Base-by-base conservation (phyloP, 2,113 vertebrate species). In the Alligator sinensis region DNA sequence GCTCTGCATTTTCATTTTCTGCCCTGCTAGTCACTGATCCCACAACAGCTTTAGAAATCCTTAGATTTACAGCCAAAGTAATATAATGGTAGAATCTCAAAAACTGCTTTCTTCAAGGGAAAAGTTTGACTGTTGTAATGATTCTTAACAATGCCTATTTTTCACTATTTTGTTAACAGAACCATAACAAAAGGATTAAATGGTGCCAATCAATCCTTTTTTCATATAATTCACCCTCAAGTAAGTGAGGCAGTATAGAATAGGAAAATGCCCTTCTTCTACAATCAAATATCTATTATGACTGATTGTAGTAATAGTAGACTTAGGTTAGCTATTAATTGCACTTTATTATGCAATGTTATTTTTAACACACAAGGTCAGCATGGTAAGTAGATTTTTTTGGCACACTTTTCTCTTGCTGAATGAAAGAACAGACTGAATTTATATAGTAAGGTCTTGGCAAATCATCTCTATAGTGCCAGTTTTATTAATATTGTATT, bases 1-100 rank as follows among this genome's bases (percentile, higher is more conserved):
- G 4, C 34, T 94, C 17, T 93, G 81, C 80, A 85, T 88, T 91
- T 90, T 93, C 84, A 88, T 92, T 92, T 97, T 95, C 86, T 91
- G 59, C 74, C 64, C 61, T 93, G 72, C 77, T 95, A 92, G 91
- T 90, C 90, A 94, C 79, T 61, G 66, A 88, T 95, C 72, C 86
- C 72, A 93, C 81, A 95, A 87, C 84, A 93, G 91, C 84, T 92
- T 91, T 89, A 93, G 70, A 94, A 97, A 88, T 92, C 77, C 68
- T 81, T 75, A 86, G 38, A 90, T 93, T 89, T 92, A 91, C 89
- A 90, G 64, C 55, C 24, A 60, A 87, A 89, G 30, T 47, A 72
- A 89, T 63, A 59, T 19, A 75, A 89, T 10, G 4, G 84, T 60
- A 84, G n/a, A 85, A 80, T 64, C 27, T 60, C 19, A 57, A 68